Base-by-base conservation (phyloP, 2,113 vertebrate species). In the Austrofundulus limnaeus region DNA sequence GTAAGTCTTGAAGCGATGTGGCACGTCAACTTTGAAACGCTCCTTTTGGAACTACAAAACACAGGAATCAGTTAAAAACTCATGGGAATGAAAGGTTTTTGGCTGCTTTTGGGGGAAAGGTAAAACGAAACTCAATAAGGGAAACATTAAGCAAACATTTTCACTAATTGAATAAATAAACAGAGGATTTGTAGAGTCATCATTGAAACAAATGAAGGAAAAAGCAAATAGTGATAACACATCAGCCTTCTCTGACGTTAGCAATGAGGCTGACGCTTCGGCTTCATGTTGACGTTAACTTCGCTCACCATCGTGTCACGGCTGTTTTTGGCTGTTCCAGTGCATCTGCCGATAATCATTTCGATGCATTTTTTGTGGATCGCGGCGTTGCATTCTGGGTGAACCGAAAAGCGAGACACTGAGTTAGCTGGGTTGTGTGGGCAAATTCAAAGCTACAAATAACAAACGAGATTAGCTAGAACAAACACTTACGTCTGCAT, bases 321-420 rank as follows among this genome's bases (percentile, higher is more conserved):
- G 87, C 97, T 99, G 90, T 98, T 96, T 73, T 95, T 64, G 0
- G 97, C 97, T 0, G 97, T 97, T 71, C 95, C 94, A 0, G 96
- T 98, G 85, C 96, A 98, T 77, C 92, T 94, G 84, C 94, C 95
- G 50, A 98, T 97, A 86, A 98, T 96, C 89, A 92, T 96, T 74
- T 98, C 96, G 6, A 96, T 96, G 84, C 97, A 99, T 89, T 95
- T 98, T 92, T 97, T 98, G 86, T 98, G 97, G 85, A 99, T 99
- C 75, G 96, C 97, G 37, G 96, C 97, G 20, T 99, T 99, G 90
- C 97, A 99, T 92, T 99, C 97, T 99, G 92, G 81, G 84, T 37
- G 68, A 79, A 59, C 80, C 19, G 61, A n/a, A 50, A 3, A 19
- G 68, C 7, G 23, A 77, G 34, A 83, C 21, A 37, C 15, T 23